Base-by-base conservation (phyloP, 2,888 invertebrate genomes). In the Platypus cylindrus region DNA sequence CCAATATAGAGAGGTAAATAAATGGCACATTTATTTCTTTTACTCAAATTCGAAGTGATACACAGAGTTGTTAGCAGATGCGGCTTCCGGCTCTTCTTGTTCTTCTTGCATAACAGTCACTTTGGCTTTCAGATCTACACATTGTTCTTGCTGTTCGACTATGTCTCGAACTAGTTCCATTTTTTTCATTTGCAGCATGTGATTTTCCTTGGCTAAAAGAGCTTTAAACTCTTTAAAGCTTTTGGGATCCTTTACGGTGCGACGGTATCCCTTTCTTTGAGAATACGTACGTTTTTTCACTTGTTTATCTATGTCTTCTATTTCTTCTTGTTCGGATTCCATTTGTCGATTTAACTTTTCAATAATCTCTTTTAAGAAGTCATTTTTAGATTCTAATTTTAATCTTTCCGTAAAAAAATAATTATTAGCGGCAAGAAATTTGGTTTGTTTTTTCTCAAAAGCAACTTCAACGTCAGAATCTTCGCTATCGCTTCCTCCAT, bases 161-260 rank as follows among this genome's bases (percentile, higher is more conserved):
- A 62, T 60, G 46, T 60, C 53, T 27, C 63, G 49, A 11, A 63
- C 61, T 18, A 63, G 51, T 52, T 58, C 58, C 32, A 61, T 57
- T 46, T 63, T 62, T 42, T 61, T 62, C 33, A 63, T 62, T 48
- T 62, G 55, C 17, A 63, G 51, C 37, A 62, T 60, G 49, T 61
- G 62, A 45, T 63, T 63, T 48, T 63, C 63, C 40, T 58, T 59
- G 24, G 51, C 51, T 9, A 63, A 48, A 16, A 63, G 46, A 34
- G 54, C 49, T 54, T 59, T 57, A 3, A 62, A 49, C 46, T 61
- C 53, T 36, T 58, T 57, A 38, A 61, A 50, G 27, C 26, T 38
- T 8, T 37, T 32, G 4, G 32, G 11, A 29, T 23, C 29, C 14
- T 33, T 40, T 5, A 24, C 17, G 25, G 38, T 32, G 13, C 28